Conservation (phyloP, 2,113 vertebrate species). For the Ptilorrhoa leucosticta region DNA sequence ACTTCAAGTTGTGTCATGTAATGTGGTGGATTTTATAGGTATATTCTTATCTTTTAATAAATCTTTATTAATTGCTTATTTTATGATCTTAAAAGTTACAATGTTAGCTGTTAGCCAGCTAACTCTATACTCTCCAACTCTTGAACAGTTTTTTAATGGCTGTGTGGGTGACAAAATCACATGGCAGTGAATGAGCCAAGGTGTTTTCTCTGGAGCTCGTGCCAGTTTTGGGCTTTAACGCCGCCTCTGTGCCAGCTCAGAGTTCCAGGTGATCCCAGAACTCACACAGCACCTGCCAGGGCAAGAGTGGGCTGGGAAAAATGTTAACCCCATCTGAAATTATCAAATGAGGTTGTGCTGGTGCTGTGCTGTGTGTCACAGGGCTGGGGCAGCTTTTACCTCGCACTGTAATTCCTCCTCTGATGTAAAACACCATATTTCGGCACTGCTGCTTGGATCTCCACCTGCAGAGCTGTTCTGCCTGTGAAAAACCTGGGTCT, state of each 20-base stretch:
- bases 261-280: background rate
- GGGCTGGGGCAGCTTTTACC: background rate
- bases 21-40: background rate
- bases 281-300: background rate
- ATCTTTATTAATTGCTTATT: background rate
- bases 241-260: background rate
- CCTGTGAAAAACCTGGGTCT: background rate
- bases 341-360: background rate
- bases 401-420: background rate
- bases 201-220: background rate
- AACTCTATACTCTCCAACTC: background rate
- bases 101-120: background rate
- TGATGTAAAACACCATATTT: background rate
- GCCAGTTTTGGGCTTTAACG: fast-evolving
- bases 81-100: background rate
- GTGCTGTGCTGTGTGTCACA: background rate
- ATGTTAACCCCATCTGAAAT: background rate
- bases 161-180: background rate
- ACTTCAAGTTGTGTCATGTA: background rate
- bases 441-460: background rate
- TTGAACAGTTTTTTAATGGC: background rate
- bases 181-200: background rate
- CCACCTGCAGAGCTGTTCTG: background rate
- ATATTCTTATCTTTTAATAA: background rate
- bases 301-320: background rate